Evolutionary conservation across 2,113 vertebrate genomes (phyloP).

Genomic region (Ariopsis seemanni): DNA sequence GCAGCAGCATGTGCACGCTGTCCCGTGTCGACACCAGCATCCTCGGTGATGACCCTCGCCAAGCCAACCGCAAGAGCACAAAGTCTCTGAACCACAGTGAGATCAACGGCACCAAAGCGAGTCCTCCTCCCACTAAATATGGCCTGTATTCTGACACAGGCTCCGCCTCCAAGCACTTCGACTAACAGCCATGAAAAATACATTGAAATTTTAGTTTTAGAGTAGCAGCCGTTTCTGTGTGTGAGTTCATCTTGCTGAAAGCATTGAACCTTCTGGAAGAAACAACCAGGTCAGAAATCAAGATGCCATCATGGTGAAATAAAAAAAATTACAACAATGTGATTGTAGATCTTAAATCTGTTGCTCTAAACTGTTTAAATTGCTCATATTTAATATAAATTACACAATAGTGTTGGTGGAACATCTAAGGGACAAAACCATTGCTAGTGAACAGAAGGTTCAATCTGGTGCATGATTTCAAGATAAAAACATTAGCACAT

Average conservation of each 20-base stretch:
- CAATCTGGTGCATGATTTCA: neutral
- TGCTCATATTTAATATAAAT: neutral
- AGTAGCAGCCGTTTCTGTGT: neutral
- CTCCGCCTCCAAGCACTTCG: constrained; percentile 30
- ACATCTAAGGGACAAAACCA: neutral
- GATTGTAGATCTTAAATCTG: neutral
- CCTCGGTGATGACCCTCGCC: constrained; percentile 37
- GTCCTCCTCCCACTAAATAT: constrained; percentile 19
- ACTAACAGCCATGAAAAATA: neutral
- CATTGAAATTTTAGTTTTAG: neutral
- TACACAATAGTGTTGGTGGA: neutral
- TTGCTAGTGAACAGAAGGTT: neutral
- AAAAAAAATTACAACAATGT: neutral
- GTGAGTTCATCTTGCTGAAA: neutral
- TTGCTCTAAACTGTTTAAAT: neutral
- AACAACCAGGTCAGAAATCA: neutral
- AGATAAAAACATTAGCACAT: neutral
- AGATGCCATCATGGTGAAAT: neutral
- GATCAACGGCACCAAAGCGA: constrained; percentile 8
- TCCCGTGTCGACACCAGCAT: constrained; percentile 67
- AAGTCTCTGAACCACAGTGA: constrained; percentile 36
- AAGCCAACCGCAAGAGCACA: constrained; percentile 62
- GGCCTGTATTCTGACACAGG: constrained; percentile 27
- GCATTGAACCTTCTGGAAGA: neutral
- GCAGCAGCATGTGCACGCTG: constrained; percentile 74